These are phyloP conservation scores for Xestoiulus laeticollis DNA, from an alignment of 2,888 invertebrate species.

Conservation along the genomic window DNA sequence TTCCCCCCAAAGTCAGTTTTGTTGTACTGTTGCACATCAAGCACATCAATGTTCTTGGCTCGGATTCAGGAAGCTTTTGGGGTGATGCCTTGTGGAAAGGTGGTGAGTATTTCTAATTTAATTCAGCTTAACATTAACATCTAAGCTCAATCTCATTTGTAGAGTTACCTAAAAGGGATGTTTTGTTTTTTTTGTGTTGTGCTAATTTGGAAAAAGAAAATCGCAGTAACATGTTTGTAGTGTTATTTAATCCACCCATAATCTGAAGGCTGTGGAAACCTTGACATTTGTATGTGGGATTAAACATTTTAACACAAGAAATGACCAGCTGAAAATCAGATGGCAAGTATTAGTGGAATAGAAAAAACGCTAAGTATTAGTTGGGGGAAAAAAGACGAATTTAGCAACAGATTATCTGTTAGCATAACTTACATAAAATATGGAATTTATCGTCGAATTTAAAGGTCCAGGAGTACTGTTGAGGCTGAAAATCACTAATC, in stretches of 20 bases:
- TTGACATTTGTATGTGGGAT: not conserved
- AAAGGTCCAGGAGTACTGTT: too few species aligned
- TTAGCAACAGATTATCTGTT: too few species aligned
- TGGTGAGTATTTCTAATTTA: not conserved
- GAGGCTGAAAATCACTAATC: too few species aligned
- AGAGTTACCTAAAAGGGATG: not conserved
- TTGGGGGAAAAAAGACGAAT: too few species aligned
- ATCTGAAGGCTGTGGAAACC: not conserved
- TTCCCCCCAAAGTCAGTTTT: not conserved
- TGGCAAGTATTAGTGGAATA: too few species aligned
- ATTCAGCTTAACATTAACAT: not conserved
- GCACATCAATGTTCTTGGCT: conserved; percentile 38
- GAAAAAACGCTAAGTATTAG: too few species aligned
- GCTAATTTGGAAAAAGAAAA: not conserved
- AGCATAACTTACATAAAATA: too few species aligned
- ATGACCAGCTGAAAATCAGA: too few species aligned
- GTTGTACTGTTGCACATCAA: not conserved
- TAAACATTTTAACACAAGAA: not conserved
- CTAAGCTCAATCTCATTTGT: too few species aligned
- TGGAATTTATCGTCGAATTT: too few species aligned
- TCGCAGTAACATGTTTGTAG: not conserved
- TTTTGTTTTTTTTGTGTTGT: too few species aligned
- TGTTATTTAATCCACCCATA: not conserved
- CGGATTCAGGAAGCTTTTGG: conserved; percentile 43
- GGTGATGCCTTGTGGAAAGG: conserved; percentile 20